Percentiles rank a stretch among this genome's conserved stretches.
Evolutionary conservation across 2,113 vertebrate genomes (phyloP).

Genomic region (Leucoraja erinaceus): DNA sequence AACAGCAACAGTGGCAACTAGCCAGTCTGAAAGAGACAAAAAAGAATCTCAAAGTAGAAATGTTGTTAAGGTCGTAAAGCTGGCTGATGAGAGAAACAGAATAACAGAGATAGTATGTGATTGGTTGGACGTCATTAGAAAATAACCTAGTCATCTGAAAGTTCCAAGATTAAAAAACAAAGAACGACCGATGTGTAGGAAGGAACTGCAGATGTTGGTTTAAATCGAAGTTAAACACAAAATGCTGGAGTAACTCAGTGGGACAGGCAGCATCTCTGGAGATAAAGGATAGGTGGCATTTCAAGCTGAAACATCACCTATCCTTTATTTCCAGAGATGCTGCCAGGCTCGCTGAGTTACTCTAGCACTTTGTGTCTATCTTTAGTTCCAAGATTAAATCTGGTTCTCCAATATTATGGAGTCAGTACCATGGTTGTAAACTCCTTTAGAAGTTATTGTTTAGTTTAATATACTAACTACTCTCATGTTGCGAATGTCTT

Average conservation of each 20-base stretch:
- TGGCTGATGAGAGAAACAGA: neutral
- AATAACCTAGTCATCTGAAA: neutral
- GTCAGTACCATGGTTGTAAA: neutral
- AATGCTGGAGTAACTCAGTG: too few relatives aligned
- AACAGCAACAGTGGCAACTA: neutral
- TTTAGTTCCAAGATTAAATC: neutral
- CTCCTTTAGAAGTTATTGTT: neutral
- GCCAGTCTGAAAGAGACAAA: neutral
- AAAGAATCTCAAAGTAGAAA: neutral
- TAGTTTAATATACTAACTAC: neutral
- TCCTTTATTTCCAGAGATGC: too few relatives aligned
- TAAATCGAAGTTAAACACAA: too few relatives aligned
- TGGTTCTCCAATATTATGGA: too few relatives aligned
- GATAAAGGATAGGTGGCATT: too few relatives aligned
- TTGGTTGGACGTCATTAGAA: neutral
- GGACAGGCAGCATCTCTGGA: too few relatives aligned
- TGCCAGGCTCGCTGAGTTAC: too few relatives aligned
- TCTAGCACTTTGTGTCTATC: too few relatives aligned
- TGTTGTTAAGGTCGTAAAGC: neutral
- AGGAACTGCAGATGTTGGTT: too few relatives aligned
- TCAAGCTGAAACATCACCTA: too few relatives aligned
- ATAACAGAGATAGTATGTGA: neutral
- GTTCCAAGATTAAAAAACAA: too few relatives aligned
- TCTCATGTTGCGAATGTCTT: neutral
- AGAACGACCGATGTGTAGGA: too few relatives aligned